These are phyloP conservation scores for Carlito syrichta DNA, from an alignment of 2,113 vertebrate genomes.

Conservation along the genomic window DNA sequence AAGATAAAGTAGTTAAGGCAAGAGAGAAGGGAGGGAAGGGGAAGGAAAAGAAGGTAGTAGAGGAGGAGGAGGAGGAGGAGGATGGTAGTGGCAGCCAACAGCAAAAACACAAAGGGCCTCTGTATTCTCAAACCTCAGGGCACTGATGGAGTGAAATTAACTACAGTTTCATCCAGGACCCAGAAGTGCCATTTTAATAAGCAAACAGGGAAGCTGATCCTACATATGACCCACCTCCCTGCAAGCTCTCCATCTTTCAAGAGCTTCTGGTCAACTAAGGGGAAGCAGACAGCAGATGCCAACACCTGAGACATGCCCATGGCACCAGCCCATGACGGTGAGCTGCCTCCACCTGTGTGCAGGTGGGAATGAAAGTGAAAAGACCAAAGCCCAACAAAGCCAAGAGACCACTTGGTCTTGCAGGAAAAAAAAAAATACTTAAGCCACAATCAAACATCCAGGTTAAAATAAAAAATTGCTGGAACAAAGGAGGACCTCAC, in stretches of 20 bases:
- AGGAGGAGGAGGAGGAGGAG: neutral
- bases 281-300: neutral
- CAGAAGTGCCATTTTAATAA: constrained; percentile 41
- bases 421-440: neutral
- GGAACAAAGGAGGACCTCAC: too few species aligned
- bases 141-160: constrained; percentile 10
- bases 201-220: constrained; percentile 13
- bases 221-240: neutral
- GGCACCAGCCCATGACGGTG: rapidly evolving
- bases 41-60: too few species aligned
- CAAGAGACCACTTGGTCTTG: neutral
- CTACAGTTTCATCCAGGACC: neutral
- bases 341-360: neutral
- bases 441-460: neutral
- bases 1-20: neutral
- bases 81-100: too few species aligned
- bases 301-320: neutral
- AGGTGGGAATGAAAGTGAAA: neutral
- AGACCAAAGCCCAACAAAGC: neutral
- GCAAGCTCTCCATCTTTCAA: neutral
- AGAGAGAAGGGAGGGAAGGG: neutral
- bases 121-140: neutral
- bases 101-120: constrained; percentile 3
- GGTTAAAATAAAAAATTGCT: neutral
- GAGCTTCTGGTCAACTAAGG: neutral